These are phyloP conservation scores for Zeus faber DNA, from an alignment of 2,113 vertebrate species.

Conservation along the genomic window DNA sequence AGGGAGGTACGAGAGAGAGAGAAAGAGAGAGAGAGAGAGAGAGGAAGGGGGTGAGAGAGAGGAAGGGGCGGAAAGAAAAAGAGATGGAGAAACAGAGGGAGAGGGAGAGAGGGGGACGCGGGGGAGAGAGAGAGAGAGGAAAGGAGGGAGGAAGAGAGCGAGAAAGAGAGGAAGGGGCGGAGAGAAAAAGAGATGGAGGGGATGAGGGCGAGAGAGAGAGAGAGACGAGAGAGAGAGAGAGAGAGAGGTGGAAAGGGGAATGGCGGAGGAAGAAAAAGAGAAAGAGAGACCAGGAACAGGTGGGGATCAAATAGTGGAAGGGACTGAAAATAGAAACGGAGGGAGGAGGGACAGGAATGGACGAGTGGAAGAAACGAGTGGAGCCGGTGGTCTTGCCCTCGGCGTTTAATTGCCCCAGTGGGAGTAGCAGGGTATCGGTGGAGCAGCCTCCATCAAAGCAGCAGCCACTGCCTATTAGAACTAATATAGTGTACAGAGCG, in stretches of 20 bases:
- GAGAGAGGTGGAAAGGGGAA: constrained; percentile 13
- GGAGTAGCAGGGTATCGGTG: constrained; percentile 64
- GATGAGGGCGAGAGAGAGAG: background rate
- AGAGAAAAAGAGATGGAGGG: background rate
- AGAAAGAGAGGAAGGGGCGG: background rate
- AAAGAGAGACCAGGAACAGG: constrained; percentile 19
- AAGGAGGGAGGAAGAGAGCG: background rate
- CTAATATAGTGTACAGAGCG: constrained; percentile 77
- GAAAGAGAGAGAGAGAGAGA: too few relatives aligned
- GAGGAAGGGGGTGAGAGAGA: background rate
- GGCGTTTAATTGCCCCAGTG: constrained; percentile 69
- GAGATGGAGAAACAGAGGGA: background rate
- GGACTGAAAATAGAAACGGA: constrained; percentile 27
- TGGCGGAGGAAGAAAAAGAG: too few relatives aligned
- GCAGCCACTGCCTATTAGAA: constrained; percentile 75
- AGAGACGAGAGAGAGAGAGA: background rate
- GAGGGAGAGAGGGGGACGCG: background rate
- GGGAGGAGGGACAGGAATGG: constrained; percentile 5
- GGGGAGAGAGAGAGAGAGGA: background rate
- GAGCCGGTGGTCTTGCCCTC: constrained; percentile 66
- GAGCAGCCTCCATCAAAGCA: constrained; percentile 71
- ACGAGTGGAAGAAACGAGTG: constrained; percentile 30
- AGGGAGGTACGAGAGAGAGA: background rate
- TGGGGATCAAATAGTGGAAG: constrained; percentile 16
- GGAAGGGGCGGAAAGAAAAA: background rate